Evolutionary conservation across 2,797 vertebrate genomes (phyloP).

Genomic region (Vultur gryphus): DNA sequence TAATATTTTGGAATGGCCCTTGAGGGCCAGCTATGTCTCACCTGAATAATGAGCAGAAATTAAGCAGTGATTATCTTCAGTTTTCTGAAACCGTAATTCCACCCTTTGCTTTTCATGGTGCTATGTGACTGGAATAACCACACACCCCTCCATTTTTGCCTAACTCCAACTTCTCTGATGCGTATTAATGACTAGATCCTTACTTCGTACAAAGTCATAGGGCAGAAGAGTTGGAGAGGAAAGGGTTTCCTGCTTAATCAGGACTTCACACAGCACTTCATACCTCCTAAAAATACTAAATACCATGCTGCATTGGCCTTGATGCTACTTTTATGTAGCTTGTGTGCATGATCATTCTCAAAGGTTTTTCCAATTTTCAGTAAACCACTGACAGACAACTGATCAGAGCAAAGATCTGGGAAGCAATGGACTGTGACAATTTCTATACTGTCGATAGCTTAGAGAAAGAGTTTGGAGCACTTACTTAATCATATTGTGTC

Average conservation of each 20-base stretch:
- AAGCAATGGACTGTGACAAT: not conserved
- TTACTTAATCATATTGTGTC: not conserved
- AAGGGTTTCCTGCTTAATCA: not conserved
- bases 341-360: not conserved
- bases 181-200: not conserved
- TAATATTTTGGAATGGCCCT: not conserved
- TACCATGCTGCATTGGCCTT: not conserved
- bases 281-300: not conserved
- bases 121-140: not conserved
- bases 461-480: not conserved
- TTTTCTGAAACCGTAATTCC: not conserved
- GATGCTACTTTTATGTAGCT: not conserved
- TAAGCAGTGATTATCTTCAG: not conserved
- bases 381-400: not conserved
- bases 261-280: not conserved
- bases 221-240: not conserved
- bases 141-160: accelerated
- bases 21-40: not conserved
- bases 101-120: not conserved
- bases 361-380: not conserved
- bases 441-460: not conserved
- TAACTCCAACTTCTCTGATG: not conserved
- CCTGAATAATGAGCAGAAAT: not conserved
- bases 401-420: not conserved
- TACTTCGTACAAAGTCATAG: not conserved